Conservation (phyloP, 2,888 invertebrate genomes). For the Luperina testacea region DNA sequence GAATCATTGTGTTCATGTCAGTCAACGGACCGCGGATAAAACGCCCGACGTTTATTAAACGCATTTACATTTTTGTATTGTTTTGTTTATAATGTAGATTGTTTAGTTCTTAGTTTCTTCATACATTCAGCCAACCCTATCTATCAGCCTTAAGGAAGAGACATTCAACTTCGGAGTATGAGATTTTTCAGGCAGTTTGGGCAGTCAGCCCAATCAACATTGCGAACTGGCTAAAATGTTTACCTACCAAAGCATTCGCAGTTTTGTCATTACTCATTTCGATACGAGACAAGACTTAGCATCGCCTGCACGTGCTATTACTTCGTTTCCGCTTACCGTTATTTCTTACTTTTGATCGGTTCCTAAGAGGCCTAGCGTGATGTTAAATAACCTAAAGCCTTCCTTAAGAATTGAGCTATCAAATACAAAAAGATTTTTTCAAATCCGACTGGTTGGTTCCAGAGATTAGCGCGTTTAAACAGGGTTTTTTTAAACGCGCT, state of each 20-base stretch:
- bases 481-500: too few relatives aligned
- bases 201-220: neutral
- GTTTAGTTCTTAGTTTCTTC: slow-evolving; percentile 2
- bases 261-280: neutral
- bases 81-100: slow-evolving; percentile 24
- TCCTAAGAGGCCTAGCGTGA: neutral
- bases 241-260: neutral
- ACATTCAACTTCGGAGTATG: too few relatives aligned
- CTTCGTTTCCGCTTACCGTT: neutral
- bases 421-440: neutral
- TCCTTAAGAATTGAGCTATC: neutral
- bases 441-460: too few relatives aligned
- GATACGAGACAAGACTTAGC: neutral
- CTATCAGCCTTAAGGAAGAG: too few relatives aligned
- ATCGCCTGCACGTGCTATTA: neutral
- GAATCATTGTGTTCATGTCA: slow-evolving; percentile 71
- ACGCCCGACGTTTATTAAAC: slow-evolving; percentile 48
- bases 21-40: slow-evolving; percentile 59
- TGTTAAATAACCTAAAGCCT: neutral
- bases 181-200: too few relatives aligned
- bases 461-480: too few relatives aligned
- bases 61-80: slow-evolving; percentile 45
- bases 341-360: neutral
- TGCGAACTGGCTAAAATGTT: neutral
- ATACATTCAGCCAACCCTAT: neutral